A percentile compares a stretch with the other conserved stretches of the same genome.
Evolutionary conservation across 2,113 vertebrate genomes (phyloP).

Genomic region (Hyperopisus bebe): DNA sequence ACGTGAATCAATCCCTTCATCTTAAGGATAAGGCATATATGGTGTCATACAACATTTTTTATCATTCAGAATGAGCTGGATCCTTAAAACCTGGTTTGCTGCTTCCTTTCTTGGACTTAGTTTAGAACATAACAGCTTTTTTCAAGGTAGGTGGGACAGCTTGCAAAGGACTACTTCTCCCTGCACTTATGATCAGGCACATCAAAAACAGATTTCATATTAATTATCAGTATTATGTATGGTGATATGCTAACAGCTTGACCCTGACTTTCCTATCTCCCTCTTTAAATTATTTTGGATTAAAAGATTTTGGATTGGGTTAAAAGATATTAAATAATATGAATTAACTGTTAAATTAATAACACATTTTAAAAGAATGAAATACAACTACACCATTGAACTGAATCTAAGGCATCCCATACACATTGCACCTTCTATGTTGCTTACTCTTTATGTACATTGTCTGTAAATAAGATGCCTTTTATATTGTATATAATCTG

Average conservation of each 20-base stretch:
- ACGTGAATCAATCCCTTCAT: constrained; percentile 22
- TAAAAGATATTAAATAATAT: neutral
- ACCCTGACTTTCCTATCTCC: neutral
- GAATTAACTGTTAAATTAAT: neutral
- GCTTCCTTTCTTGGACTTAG: constrained; percentile 39
- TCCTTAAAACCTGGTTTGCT: constrained; percentile 35
- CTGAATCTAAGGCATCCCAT: too few species aligned
- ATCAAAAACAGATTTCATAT: neutral
- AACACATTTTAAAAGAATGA: neutral
- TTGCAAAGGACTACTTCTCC: neutral
- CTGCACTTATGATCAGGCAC: neutral
- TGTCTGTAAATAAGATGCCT: too few species aligned
- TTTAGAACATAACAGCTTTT: constrained; percentile 36
- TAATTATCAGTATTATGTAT: neutral
- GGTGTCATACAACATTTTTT: constrained; percentile 15
- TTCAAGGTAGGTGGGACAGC: constrained; percentile 51
- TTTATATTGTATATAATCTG: too few species aligned
- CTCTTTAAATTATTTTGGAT: neutral
- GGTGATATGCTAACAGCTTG: neutral
- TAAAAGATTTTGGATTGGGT: too few species aligned
- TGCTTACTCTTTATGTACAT: too few species aligned
- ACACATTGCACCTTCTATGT: too few species aligned
- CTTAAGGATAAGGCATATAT: neutral
- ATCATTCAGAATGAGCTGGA: constrained; percentile 52
- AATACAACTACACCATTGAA: neutral